Evolutionary conservation across 2,888 invertebrate species (phyloP), one percentile per base, ranked within the genome.

Genomic region (Xylocampa areola): DNA sequence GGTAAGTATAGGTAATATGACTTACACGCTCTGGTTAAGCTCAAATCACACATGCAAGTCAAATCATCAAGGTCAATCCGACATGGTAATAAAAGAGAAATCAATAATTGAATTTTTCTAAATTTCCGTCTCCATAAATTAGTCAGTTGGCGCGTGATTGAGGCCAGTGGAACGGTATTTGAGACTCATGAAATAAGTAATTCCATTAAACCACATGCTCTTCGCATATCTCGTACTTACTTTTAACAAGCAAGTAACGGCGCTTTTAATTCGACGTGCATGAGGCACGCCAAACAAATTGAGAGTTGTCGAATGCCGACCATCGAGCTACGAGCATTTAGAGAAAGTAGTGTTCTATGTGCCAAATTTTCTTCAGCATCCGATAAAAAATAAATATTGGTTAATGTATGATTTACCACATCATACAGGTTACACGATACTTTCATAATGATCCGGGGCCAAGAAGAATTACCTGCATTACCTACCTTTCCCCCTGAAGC

Each of bases 121-220:
- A 68, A 44, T 62, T 47, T 47, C 50, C 68, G 44, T 68, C 74
- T 66, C 73, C 54, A 73, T 63, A 67, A n/a, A n/a, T 57, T 54
- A 54, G 54, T 58, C 37, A 25, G 54, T 57, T 52, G 63, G 63
- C 47, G 58, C 68, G 60, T 75, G 71, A 81, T 80, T 45, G 69
- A 71, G 82, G 81, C 54, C 76, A 73, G 74, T 65, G 76, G 73
- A 81, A 81, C 71, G 70, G 73, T 63, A 61, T 44, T 59, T 73
- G 55, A 58, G 50, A 70, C 45, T 67, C 58, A 69, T 73, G 55
- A 70, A 70, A 72, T 71, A 65, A 73, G 48, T 62, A 58, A 67
- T 74, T 64, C 44, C 66, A 71, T 57, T 48, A 63, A 53, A 55
- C 63, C 30, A 21, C 55, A 59, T 68, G 58, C 44, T 61, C 59